phyloP scores from a whole-genome alignment of 2,888 invertebrate genomes.

The Furcula furcula region DNA sequence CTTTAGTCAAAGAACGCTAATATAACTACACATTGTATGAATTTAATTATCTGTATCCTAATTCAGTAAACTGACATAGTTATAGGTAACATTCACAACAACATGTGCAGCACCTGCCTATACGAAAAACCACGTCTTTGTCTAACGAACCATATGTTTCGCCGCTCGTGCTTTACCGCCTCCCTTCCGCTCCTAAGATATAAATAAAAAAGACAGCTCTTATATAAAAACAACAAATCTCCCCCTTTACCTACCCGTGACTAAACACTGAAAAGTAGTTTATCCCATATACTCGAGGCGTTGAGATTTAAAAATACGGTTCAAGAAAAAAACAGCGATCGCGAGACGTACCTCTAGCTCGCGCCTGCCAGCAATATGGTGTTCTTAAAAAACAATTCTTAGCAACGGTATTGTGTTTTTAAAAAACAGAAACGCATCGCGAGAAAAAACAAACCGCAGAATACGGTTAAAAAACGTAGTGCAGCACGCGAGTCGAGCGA shows the following conservation, averaged over 20 bases:
- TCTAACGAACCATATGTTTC: conserved; percentile 71
- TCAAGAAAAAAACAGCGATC: conserved; percentile 63
- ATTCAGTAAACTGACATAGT: conserved; percentile 16
- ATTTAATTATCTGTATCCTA: conserved; percentile 7
- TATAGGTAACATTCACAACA: conserved; percentile 16
- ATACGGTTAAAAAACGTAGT: conserved; percentile 75
- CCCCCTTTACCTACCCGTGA: conserved; percentile 69
- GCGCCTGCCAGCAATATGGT: conserved; percentile 71
- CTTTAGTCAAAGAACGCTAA: too few relatives aligned
- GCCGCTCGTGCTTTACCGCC: conserved; percentile 55
- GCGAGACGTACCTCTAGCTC: conserved; percentile 52
- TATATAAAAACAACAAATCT: conserved; percentile 53
- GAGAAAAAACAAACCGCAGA: conserved; percentile 79
- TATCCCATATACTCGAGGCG: conserved; percentile 63
- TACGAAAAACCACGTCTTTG: conserved; percentile 49
- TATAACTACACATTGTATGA: too few relatives aligned
- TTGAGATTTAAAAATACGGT: conserved; percentile 74
- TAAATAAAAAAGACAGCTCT: conserved; percentile 47
- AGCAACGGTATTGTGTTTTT: conserved; percentile 77
- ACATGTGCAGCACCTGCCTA: conserved; percentile 48
- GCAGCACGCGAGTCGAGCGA: conserved; percentile 74
- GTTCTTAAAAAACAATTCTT: conserved; percentile 74
- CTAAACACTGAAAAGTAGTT: conserved; percentile 65
- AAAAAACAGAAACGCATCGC: conserved; percentile 76
- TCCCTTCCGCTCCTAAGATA: conserved; percentile 44